A percentile compares a stretch with the other conserved stretches of the same genome.
Evolutionary conservation across 2,113 vertebrate species (phyloP).

Genomic region (Felis chaus): DNA sequence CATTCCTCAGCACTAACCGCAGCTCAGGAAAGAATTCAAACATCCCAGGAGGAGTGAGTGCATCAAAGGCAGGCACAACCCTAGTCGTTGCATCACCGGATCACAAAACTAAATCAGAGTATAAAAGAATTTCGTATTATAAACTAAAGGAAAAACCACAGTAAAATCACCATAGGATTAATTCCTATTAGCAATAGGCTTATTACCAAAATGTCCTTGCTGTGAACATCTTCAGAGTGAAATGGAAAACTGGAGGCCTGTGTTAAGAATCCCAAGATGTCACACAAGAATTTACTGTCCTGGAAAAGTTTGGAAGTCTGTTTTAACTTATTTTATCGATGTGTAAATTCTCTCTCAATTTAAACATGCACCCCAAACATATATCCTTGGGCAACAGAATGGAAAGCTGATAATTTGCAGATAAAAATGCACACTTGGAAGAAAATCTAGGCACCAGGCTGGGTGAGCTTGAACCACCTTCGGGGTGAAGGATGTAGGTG

Average conservation of each 20-base stretch:
- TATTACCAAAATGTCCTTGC: not conserved
- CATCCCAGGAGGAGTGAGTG: fast-evolving
- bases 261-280: not conserved
- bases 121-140: not conserved
- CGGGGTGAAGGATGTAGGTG: not conserved
- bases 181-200: not conserved
- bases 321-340: not conserved
- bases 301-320: not conserved
- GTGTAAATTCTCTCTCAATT: not conserved
- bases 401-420: not conserved
- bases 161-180: not conserved
- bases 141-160: not conserved
- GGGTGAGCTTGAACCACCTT: not conserved
- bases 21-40: not conserved
- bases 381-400: not conserved
- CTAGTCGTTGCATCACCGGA: fast-evolving
- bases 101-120: not conserved
- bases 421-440: not conserved
- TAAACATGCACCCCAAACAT: not conserved
- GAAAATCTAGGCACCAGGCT: not conserved
- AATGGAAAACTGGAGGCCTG: not conserved
- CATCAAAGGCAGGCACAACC: not conserved
- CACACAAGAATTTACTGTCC: not conserved
- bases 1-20: fast-evolving
- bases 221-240: not conserved